These are phyloP conservation scores for Cancer borealis DNA, from an alignment of 2,888 invertebrate genomes.

Conservation along the genomic window DNA sequence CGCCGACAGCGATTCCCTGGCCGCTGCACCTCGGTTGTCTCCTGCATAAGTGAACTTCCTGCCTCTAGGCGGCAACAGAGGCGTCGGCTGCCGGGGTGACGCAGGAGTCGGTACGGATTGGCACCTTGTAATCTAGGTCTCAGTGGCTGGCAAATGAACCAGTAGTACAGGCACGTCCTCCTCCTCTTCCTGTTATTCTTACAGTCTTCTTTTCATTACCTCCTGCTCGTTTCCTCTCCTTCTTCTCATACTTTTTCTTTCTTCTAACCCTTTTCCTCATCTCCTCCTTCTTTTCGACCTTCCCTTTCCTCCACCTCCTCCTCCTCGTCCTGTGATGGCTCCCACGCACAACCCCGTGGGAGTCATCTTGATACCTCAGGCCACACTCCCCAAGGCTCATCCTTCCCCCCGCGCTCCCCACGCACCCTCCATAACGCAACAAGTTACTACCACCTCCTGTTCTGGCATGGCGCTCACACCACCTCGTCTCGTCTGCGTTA, in stretches of 20 bases:
- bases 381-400: neutral
- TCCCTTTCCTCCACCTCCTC: neutral
- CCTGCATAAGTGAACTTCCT: neutral
- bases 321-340: neutral
- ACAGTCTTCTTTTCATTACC: neutral
- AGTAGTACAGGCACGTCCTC: neutral
- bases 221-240: neutral
- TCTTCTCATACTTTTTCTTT: neutral
- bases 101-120: slow-evolving; percentile 30
- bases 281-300: neutral
- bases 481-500: neutral
- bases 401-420: neutral
- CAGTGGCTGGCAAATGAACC: neutral
- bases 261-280: neutral
- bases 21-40: neutral
- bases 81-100: slow-evolving; percentile 14
- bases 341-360: slow-evolving; percentile 36
- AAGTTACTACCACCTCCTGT: neutral
- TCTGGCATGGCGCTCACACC: neutral
- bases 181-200: neutral
- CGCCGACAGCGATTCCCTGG: neutral
- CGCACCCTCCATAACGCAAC: slow-evolving; percentile 33
- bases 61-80: neutral
- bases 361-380: slow-evolving; percentile 36
- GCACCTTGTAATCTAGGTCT: neutral